Percentiles rank a stretch among this genome's conserved stretches.
Evolutionary conservation across 2,113 vertebrate genomes (phyloP).

Genomic region (Albula goreensis): DNA sequence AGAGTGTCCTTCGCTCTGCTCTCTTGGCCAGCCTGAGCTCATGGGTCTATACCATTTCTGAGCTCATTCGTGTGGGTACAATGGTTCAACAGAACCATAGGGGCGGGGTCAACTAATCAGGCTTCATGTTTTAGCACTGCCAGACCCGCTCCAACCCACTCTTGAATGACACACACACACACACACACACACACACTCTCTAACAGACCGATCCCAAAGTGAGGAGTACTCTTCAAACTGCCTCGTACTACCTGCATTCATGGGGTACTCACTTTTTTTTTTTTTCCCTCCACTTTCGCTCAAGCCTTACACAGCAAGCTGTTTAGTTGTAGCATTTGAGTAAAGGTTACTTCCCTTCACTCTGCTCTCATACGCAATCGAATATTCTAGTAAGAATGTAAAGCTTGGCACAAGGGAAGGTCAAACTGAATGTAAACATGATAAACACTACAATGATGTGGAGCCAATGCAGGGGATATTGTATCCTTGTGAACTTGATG

Average conservation of each 20-base stretch:
- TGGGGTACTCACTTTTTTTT: neutral
- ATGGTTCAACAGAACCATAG: neutral
- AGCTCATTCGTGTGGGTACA: neutral
- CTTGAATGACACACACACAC: neutral
- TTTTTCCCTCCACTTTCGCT: neutral
- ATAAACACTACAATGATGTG: constrained; percentile 38
- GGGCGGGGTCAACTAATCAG: neutral
- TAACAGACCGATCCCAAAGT: neutral
- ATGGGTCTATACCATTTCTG: neutral
- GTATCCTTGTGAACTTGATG: constrained; percentile 12
- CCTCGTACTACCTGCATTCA: neutral
- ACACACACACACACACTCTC: neutral
- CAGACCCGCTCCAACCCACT: neutral
- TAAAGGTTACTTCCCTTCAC: constrained; percentile 1
- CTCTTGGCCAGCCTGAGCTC: neutral
- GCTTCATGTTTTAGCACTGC: neutral
- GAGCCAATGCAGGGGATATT: constrained; percentile 1
- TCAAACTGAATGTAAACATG: constrained; percentile 59
- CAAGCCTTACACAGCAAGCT: constrained; percentile 9
- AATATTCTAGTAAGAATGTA: constrained; percentile 42
- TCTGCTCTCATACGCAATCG: constrained; percentile 43
- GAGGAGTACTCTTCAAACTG: constrained; percentile 48
- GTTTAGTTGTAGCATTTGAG: constrained; percentile 2
- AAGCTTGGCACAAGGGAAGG: constrained; percentile 34
- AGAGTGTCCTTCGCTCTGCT: neutral